Percentiles rank a stretch among this genome's conserved stretches.
phyloP scores from a whole-genome alignment of 2,113 vertebrate species.

The Macrotus californicus region DNA sequence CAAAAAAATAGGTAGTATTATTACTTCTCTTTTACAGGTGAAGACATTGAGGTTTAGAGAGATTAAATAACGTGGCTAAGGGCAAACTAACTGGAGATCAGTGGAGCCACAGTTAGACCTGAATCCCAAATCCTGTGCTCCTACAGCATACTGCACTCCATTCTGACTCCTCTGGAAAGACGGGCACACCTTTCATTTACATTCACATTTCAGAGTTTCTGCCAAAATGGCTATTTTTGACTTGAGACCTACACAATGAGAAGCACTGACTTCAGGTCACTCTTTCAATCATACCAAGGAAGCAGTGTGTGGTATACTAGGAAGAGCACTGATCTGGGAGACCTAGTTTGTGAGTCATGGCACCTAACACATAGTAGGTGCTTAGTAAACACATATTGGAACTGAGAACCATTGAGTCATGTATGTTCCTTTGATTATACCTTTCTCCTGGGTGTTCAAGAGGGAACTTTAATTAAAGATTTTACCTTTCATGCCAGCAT shows the following conservation, averaged over 20 bases:
- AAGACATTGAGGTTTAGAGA: neutral
- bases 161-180: neutral
- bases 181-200: neutral
- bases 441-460: constrained; percentile 45
- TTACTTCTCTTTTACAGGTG: neutral
- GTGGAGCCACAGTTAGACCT: neutral
- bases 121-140: neutral
- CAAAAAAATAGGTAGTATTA: neutral
- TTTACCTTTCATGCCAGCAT: constrained; percentile 64
- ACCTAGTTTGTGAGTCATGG: neutral
- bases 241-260: neutral
- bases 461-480: constrained; percentile 75
- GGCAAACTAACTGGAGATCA: neutral
- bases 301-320: neutral
- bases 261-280: neutral
- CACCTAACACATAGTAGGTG: neutral
- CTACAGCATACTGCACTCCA: neutral
- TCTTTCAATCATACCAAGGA: neutral
- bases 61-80: neutral
- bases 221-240: neutral
- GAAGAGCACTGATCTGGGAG: neutral
- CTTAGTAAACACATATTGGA: neutral
- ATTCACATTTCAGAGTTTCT: neutral
- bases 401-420: neutral
- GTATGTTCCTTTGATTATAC: neutral